Evolutionary conservation across 2,888 invertebrate species (phyloP).

Genomic region (Morpho helenor): DNA sequence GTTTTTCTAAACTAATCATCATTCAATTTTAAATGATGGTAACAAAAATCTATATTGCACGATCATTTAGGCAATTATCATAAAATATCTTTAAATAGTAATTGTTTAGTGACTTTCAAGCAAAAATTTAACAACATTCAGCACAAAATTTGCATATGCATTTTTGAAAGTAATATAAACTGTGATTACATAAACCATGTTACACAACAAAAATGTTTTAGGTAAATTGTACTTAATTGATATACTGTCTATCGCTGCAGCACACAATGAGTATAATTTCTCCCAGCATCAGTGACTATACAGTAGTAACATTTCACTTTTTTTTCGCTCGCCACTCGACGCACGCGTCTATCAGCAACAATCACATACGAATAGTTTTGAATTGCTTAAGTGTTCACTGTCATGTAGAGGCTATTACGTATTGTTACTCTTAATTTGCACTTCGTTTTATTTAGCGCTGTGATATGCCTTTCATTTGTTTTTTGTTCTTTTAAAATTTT

Average conservation of each 20-base stretch:
- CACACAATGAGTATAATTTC: slow-evolving; percentile 61
- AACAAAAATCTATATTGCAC: too few species aligned
- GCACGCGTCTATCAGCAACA: slow-evolving; percentile 56
- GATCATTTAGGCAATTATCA: slow-evolving; percentile 12
- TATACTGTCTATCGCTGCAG: slow-evolving; percentile 38
- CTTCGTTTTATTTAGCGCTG: slow-evolving; percentile 40
- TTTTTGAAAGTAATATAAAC: slow-evolving; percentile 15
- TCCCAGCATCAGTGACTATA: slow-evolving; percentile 44
- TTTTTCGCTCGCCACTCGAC: slow-evolving; percentile 62
- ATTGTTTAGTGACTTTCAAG: slow-evolving; percentile 19
- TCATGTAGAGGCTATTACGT: slow-evolving; percentile 36
- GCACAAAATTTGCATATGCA: slow-evolving; percentile 10
- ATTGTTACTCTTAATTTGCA: slow-evolving; percentile 35
- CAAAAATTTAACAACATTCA: slow-evolving; percentile 7
- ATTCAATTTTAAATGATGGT: too few species aligned
- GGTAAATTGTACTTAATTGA: slow-evolving; percentile 35
- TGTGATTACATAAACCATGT: slow-evolving; percentile 14
- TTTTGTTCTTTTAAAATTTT: slow-evolving; percentile 65
- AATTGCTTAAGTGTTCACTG: slow-evolving; percentile 38
- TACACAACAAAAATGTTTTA: slow-evolving; percentile 24
- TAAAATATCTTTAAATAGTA: slow-evolving; percentile 18
- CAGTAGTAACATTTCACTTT: slow-evolving; percentile 67
- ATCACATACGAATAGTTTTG: slow-evolving; percentile 44
- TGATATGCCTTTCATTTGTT: slow-evolving; percentile 56
- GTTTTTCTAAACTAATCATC: too few species aligned